Conservation (phyloP, 2,888 invertebrate species). For the Rosalia funebris region DNA sequence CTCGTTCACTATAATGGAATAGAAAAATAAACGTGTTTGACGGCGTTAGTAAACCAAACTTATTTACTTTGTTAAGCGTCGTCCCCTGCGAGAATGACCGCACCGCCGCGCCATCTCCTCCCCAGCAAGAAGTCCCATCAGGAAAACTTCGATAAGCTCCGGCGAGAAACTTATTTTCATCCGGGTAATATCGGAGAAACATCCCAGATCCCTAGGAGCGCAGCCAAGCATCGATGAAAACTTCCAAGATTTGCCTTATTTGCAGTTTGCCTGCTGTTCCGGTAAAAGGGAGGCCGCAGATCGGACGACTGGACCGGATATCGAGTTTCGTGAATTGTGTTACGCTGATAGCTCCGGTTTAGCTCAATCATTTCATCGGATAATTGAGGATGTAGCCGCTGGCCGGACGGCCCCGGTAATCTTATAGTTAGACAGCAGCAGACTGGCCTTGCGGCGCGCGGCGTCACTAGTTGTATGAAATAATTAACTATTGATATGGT, state of each 20-base stretch:
- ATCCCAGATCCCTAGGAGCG: constrained; percentile 10
- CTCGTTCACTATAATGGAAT: too few species aligned
- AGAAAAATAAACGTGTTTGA: too few species aligned
- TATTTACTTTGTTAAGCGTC: too few species aligned
- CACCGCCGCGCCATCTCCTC: too few species aligned
- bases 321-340: constrained; percentile 47
- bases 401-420: too few species aligned
- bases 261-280: constrained; percentile 20
- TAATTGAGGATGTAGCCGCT: constrained; percentile 38
- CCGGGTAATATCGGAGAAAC: constrained; percentile 16
- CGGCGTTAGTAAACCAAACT: too few species aligned
- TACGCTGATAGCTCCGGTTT: constrained; percentile 47
- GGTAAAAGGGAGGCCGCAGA: constrained; percentile 9
- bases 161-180: constrained; percentile 6
- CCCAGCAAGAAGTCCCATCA: too few species aligned
- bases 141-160: neutral
- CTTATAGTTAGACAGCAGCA: too few species aligned
- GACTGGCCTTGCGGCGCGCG: too few species aligned
- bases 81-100: too few species aligned
- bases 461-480: too few species aligned
- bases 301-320: constrained; percentile 42
- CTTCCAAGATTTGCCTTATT: constrained; percentile 23
- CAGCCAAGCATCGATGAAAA: constrained; percentile 22
- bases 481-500: too few species aligned
- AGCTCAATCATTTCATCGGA: constrained; percentile 45